Evolutionary conservation across 2,113 vertebrate genomes (phyloP).

Genomic region (Atlantisia rogersi): DNA sequence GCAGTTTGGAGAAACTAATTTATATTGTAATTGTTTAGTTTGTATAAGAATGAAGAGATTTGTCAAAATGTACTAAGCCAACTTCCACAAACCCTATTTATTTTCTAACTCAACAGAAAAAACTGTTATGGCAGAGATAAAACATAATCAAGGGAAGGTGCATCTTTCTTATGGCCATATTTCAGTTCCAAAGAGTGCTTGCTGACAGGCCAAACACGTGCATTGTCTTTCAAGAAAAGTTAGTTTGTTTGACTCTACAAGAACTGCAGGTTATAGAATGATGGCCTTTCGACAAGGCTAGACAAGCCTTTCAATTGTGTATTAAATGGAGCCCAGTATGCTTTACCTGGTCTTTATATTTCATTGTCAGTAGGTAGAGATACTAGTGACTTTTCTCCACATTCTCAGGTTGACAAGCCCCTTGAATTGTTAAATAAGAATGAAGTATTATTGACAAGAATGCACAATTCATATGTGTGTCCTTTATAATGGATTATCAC

Average conservation of each 20-base stretch:
- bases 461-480: background rate
- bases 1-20: slow-evolving; percentile 45
- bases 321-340: background rate
- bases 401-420: background rate
- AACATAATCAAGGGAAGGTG: background rate
- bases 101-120: background rate
- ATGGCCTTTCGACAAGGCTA: background rate
- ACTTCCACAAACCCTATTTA: background rate
- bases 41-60: slow-evolving; percentile 1
- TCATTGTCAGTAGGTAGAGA: background rate
- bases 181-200: background rate
- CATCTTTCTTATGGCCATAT: background rate
- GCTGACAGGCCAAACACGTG: background rate
- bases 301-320: background rate
- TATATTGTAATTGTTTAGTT: slow-evolving; percentile 5
- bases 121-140: background rate
- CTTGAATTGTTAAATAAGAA: background rate
- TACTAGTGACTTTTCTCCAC: background rate
- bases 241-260: background rate
- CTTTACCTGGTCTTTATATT: background rate
- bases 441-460: background rate
- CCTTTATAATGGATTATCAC: background rate
- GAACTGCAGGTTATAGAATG: background rate
- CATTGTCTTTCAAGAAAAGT: background rate
- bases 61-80: slow-evolving; percentile 5